Evolutionary conservation across 2,113 vertebrate genomes (phyloP).

Genomic region (Gallinago media): DNA sequence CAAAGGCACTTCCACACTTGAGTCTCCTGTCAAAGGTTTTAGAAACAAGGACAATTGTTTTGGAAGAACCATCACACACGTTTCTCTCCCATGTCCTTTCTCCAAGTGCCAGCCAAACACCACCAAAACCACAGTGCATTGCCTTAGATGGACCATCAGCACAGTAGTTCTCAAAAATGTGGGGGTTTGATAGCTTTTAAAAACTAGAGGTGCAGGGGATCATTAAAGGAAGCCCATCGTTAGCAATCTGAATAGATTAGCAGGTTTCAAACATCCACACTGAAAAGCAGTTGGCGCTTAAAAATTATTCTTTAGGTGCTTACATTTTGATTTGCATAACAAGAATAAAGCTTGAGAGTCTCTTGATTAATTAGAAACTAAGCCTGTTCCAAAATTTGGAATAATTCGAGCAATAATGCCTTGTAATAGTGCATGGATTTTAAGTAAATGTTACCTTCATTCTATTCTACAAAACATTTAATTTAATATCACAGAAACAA

Average conservation of each 20-base stretch:
- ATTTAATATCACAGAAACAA: conserved; percentile 22
- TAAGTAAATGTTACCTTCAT: not conserved
- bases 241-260: not conserved
- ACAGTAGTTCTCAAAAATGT: rapidly evolving
- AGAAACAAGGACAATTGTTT: not conserved
- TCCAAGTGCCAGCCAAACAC: not conserved
- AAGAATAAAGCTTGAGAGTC: not conserved
- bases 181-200: not conserved
- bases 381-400: not conserved
- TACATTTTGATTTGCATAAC: not conserved
- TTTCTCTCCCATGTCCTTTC: not conserved
- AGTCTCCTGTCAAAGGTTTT: not conserved
- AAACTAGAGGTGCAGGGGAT: not conserved
- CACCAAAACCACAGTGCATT: rapidly evolving
- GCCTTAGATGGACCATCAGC: not conserved
- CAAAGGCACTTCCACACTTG: not conserved
- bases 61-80: rapidly evolving
- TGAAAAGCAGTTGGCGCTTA: not conserved
- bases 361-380: conserved; percentile 11
- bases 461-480: not conserved
- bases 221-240: not conserved
- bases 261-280: rapidly evolving
- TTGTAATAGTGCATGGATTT: not conserved
- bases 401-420: not conserved
- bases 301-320: not conserved